These are phyloP conservation scores for Corythoichthys haematopterus DNA, from an alignment of 2,113 vertebrate species.

Conservation along the genomic window DNA sequence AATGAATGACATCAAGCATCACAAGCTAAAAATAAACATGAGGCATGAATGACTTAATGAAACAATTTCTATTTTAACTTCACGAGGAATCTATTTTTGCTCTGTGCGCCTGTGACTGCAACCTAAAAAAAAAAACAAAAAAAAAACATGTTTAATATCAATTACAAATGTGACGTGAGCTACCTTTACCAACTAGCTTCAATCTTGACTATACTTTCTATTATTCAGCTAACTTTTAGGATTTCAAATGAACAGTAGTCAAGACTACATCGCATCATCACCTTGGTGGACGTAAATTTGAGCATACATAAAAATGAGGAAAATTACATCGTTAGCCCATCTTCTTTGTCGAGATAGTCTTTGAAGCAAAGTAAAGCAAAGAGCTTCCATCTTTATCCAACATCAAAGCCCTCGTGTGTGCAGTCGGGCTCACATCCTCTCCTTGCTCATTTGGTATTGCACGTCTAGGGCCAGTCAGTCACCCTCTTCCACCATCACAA, in stretches of 20 bases:
- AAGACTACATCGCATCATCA: background rate
- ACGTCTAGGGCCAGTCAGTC: slow-evolving; percentile 3
- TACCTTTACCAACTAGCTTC: too few relatives aligned
- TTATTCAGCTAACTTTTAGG: too few relatives aligned
- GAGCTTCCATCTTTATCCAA: slow-evolving; percentile 25
- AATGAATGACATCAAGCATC: background rate
- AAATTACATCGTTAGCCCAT: slow-evolving; percentile 19
- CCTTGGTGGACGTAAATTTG: slow-evolving; percentile 12
- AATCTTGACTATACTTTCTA: too few relatives aligned
- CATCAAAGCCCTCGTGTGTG: slow-evolving; percentile 39
- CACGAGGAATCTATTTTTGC: slow-evolving; percentile 1
- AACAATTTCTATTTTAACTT: slow-evolving; percentile 2
- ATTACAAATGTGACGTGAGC: background rate
- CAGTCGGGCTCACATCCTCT: slow-evolving; percentile 14
- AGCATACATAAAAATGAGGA: slow-evolving; percentile 14
- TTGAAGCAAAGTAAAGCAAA: slow-evolving; percentile 44
- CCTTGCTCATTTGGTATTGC: slow-evolving; percentile 31
- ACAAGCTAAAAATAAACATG: background rate
- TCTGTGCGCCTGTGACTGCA: background rate
- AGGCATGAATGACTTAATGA: background rate
- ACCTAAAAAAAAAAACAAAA: background rate
- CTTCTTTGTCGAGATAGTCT: slow-evolving; percentile 26
- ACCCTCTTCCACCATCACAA: slow-evolving; percentile 11
- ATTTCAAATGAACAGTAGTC: background rate
- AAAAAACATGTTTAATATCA: background rate